These are phyloP conservation scores for Pteromalus puparum DNA, from an alignment of 1,140 invertebrate genomes.

Conservation along the genomic window DNA sequence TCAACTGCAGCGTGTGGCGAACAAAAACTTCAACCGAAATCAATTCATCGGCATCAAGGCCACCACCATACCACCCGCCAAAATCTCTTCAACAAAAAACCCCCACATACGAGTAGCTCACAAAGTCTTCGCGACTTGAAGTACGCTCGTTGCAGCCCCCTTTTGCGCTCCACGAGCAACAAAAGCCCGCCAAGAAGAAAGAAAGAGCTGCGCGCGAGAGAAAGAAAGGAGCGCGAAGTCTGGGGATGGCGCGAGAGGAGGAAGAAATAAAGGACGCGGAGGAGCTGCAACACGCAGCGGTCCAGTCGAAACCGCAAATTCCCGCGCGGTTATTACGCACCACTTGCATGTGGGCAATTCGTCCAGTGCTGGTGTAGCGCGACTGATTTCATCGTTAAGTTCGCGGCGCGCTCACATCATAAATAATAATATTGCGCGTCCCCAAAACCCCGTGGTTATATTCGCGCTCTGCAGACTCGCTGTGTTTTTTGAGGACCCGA, in stretches of 20 bases:
- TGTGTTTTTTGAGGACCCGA: not conserved
- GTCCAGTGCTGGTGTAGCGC: not conserved
- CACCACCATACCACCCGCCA: not conserved
- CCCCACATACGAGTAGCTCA: not conserved
- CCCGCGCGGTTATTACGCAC: not conserved
- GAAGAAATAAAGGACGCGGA: not conserved
- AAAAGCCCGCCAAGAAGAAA: conserved; percentile 13
- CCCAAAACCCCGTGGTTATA: not conserved
- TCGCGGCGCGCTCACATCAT: not conserved
- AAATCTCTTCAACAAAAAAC: not conserved
- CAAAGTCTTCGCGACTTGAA: not conserved
- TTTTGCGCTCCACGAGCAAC: not conserved
- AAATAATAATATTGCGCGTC: conserved; percentile 2
- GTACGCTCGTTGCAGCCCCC: not conserved
- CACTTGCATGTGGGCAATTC: not conserved
- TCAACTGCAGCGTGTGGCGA: not conserved
- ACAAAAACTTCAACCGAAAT: not conserved
- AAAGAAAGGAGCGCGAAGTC: not conserved
- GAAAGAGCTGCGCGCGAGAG: not conserved
- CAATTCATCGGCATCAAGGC: not conserved
- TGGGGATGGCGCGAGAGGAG: not conserved
- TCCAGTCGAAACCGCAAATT: conserved; percentile 8
- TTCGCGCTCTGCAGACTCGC: not conserved
- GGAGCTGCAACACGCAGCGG: not conserved
- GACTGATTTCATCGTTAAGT: not conserved